phyloP scores from a whole-genome alignment of 2,888 invertebrate genomes.

The Eugnorisma glareosa region DNA sequence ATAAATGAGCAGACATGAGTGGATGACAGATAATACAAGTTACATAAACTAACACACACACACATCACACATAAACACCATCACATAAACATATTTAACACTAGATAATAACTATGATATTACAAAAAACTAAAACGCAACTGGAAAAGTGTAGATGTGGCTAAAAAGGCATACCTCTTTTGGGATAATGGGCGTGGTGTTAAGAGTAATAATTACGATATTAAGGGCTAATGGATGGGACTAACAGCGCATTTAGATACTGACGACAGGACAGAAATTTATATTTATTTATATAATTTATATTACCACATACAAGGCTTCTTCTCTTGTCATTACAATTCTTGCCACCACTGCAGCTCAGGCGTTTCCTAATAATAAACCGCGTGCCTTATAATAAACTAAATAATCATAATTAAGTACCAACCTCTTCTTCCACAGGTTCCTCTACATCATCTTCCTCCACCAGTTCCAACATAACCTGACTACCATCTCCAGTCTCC shows the following conservation, averaged over 20 bases:
- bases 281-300: too few species aligned
- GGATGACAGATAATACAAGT: neutral
- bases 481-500: slow-evolving; percentile 76
- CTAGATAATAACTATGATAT: neutral
- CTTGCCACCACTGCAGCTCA: neutral
- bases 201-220: neutral
- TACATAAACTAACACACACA: too few species aligned
- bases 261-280: too few species aligned
- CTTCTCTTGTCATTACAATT: too few species aligned
- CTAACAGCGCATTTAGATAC: neutral
- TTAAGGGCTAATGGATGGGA: neutral
- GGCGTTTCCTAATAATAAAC: too few species aligned
- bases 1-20: neutral
- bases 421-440: slow-evolving; percentile 16
- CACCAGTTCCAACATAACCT: slow-evolving; percentile 75
- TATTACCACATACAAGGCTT: too few species aligned
- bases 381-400: neutral
- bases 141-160: neutral
- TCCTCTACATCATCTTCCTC: slow-evolving; percentile 76
- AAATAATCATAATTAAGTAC: neutral
- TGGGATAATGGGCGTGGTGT: neutral
- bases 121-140: neutral
- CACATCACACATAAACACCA: too few species aligned
- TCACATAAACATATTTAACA: neutral
- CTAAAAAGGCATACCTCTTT: neutral